A percentile compares a stretch with the other conserved stretches of the same genome.
These are phyloP conservation scores for Craseonycteris thonglongyai DNA, from an alignment of 2,113 vertebrate genomes.

Conservation along the genomic window DNA sequence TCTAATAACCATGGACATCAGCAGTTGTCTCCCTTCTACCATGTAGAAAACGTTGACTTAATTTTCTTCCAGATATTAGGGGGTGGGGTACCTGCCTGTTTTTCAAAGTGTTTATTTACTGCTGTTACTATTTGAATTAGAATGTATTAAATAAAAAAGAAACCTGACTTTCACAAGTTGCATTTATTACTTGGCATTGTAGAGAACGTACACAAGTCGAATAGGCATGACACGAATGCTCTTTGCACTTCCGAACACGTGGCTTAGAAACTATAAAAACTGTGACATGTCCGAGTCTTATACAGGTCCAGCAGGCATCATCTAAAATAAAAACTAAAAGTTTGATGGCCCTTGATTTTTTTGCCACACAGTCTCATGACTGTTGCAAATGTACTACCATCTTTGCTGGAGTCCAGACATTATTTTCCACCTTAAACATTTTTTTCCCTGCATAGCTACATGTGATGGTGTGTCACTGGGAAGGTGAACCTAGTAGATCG, in stretches of 20 bases:
- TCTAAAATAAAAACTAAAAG: constrained; percentile 7
- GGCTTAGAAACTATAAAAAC: background rate
- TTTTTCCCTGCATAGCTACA: background rate
- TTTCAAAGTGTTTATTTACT: constrained; percentile 69
- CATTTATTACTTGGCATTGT: constrained; percentile 59
- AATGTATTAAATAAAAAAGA: constrained; percentile 80
- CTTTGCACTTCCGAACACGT: background rate
- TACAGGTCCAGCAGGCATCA: background rate
- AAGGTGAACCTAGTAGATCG: background rate
- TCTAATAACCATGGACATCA: constrained; percentile 71
- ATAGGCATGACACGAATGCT: background rate
- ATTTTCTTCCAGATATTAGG: constrained; percentile 78
- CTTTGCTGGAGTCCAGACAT: background rate
- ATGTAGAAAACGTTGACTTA: constrained; percentile 80
- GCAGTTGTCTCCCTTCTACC: constrained; percentile 81
- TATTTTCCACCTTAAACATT: background rate
- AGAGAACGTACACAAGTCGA: background rate
- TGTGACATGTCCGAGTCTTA: background rate
- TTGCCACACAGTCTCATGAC: background rate
- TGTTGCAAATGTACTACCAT: background rate
- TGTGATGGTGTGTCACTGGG: background rate
- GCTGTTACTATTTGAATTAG: constrained; percentile 79
- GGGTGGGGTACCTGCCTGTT: constrained; percentile 72
- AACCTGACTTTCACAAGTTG: constrained; percentile 64
- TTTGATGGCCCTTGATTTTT: background rate